Evolutionary conservation across 2,797 vertebrate species (phyloP), one percentile per base, ranked within the genome.

Genomic region (Chiroxiphia lanceolata): DNA sequence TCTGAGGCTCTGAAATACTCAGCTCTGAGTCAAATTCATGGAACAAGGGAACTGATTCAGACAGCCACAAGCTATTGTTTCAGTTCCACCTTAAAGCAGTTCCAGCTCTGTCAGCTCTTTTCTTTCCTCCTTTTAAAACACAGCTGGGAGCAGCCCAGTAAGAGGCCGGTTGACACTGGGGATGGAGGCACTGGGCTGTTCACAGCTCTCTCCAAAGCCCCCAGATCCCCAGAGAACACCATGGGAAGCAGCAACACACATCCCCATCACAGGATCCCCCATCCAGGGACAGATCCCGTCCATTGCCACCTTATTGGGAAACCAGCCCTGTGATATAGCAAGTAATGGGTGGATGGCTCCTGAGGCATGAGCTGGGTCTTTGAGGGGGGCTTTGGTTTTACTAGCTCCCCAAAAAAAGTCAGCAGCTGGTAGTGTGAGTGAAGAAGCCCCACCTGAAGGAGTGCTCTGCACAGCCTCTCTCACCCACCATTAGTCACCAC

Each of bases 31-130:
- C 95, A 96, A 96, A 96, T 85, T 93, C 79, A 87, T 83, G 86
- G 91, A 94, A 96, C 67, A 89, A 93, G 95, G 93, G 88, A 97
- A 96, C 95, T 92, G 95, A 92, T 95, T 95, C 96, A 97, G 94
- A 84, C 47, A 3, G 71, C 90, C 95, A 94, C 95, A 95, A 90
- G 93, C 68, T 78, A 85, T 93, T 96, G 95, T 96, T 97, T 96
- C 96, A 59, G 94, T 96, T 96, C 96, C 95, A 94, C 94, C 93
- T 92, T 95, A 95, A 93, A 95, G 71, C 94, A 80, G 81, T 87
- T 85, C 75, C 90, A 89, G 77, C 81, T 75, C 90, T 3, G 36
- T 95, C 95, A 95, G 93, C 93, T 94, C 80, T 95, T 96, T 89
- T 82, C 94, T 94, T 96, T 93, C 64, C 68, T 92, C 56, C 90